These are phyloP conservation scores for Arctopsyche grandis DNA, from an alignment of 1,140 invertebrate genomes.

Conservation along the genomic window DNA sequence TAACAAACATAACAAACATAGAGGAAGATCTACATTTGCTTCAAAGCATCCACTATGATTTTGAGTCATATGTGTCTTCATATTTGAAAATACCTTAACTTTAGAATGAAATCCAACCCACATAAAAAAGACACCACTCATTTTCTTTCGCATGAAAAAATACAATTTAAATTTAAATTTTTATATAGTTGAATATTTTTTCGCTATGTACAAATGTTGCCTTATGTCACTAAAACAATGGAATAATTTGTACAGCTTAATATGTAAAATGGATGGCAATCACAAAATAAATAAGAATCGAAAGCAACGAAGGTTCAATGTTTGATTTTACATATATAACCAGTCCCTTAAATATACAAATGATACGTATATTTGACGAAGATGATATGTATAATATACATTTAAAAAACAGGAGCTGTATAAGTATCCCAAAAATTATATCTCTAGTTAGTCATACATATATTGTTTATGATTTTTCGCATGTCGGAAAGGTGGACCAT, in stretches of 20 bases:
- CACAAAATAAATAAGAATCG: conserved; percentile 33
- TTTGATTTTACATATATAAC: background rate
- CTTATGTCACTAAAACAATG: conserved; percentile 65
- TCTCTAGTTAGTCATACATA: background rate
- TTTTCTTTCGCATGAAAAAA: too few relatives aligned
- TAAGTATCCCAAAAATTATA: conserved; percentile 38
- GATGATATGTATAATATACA: conserved; percentile 11
- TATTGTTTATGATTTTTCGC: background rate
- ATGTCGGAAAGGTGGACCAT: background rate
- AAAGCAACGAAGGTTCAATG: background rate
- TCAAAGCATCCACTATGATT: background rate
- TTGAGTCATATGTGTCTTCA: background rate
- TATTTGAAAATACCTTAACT: background rate
- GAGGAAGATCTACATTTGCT: background rate
- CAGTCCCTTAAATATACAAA: background rate
- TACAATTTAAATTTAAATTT: background rate
- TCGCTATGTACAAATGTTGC: conserved; percentile 50
- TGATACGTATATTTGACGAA: background rate
- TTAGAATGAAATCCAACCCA: background rate
- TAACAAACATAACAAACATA: background rate
- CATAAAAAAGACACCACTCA: too few relatives aligned
- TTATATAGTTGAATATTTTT: background rate
- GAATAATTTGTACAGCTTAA: conserved; percentile 57
- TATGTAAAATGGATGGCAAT: conserved; percentile 54
- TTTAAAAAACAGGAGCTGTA: background rate